Conservation (phyloP, 2,888 invertebrate species). For the Callinectes sapidus region DNA sequence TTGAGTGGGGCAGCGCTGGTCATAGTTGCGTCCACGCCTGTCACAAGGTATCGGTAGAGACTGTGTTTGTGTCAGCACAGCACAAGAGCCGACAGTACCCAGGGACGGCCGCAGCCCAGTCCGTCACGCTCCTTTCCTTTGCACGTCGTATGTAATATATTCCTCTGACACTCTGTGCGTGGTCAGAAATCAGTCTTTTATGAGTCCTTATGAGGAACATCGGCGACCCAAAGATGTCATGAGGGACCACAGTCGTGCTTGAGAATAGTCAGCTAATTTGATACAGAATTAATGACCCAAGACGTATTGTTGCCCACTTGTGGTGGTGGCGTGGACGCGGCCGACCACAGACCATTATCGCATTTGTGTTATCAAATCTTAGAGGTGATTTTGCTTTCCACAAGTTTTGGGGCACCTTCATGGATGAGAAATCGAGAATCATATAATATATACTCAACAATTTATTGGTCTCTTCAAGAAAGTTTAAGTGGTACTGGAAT, state of each 20-base stretch:
- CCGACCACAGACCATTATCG: neutral
- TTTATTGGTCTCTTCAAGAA: constrained; percentile 35
- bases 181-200: constrained; percentile 32
- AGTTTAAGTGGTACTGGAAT: neutral
- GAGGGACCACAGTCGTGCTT: constrained; percentile 48
- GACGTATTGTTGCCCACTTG: constrained; percentile 60
- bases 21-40: neutral
- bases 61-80: constrained; percentile 3
- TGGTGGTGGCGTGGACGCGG: constrained; percentile 19
- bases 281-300: constrained; percentile 62
- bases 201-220: constrained; percentile 36
- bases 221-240: constrained; percentile 43
- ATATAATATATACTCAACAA: constrained; percentile 46
- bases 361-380: neutral
- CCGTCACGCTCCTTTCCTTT: constrained; percentile 24
- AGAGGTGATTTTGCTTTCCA: neutral
- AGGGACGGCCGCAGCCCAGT: constrained; percentile 18
- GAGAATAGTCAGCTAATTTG: constrained; percentile 62
- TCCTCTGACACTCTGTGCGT: constrained; percentile 26
- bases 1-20: neutral
- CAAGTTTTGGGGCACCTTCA: neutral
- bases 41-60: neutral
- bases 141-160: neutral
- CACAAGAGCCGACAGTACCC: neutral
- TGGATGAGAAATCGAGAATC: constrained; percentile 27